Evolutionary conservation across 2,797 vertebrate genomes (phyloP).

Genomic region (Chelon labrosus): DNA sequence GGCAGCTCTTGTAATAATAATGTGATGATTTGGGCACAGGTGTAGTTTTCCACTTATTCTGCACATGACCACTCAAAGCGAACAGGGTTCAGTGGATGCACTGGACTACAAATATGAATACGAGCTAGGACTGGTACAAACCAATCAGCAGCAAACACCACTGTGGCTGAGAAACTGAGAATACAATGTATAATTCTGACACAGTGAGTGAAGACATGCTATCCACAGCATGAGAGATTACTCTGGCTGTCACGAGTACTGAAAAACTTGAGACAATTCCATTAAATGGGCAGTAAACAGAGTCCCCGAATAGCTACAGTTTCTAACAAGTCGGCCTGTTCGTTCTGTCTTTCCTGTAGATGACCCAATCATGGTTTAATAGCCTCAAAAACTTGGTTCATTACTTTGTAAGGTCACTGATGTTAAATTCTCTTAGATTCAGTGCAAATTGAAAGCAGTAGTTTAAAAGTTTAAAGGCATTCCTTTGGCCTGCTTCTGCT

Average conservation of each 20-base stretch:
- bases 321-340: not conserved
- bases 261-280: not conserved
- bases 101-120: slow-evolving; percentile 16
- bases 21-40: not conserved
- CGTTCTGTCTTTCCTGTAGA: not conserved
- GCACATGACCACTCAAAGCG: slow-evolving; percentile 10
- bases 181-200: not conserved
- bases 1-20: slow-evolving; percentile 23
- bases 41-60: slow-evolving; percentile 8
- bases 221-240: not conserved
- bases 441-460: not conserved
- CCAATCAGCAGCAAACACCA: not conserved
- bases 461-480: not conserved
- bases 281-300: not conserved
- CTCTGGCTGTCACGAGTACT: not conserved
- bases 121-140: slow-evolving; percentile 1
- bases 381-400: not conserved
- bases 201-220: not conserved
- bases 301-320: not conserved
- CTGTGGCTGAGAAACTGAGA: not conserved
- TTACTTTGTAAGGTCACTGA: not conserved
- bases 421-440: not conserved
- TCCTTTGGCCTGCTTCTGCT: not conserved
- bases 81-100: slow-evolving; percentile 21
- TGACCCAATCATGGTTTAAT: not conserved